phyloP scores from a whole-genome alignment of 2,888 invertebrate genomes.

The Sphecodes monilicornis region DNA sequence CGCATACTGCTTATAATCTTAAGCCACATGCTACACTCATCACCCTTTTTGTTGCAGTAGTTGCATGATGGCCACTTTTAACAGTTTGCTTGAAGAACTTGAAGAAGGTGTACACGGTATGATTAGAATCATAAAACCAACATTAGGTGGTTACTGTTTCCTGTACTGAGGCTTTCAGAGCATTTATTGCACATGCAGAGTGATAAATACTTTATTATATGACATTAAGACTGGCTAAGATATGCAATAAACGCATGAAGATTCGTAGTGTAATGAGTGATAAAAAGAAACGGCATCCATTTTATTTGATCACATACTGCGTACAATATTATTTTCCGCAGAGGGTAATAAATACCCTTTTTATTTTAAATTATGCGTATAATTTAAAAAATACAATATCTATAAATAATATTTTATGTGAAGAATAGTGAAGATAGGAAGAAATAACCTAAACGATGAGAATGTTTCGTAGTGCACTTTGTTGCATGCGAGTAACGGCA shows the following conservation, averaged over 20 bases:
- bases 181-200: background rate
- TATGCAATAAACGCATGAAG: background rate
- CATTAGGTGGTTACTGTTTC: background rate
- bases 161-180: background rate
- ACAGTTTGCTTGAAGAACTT: background rate
- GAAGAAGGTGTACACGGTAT: background rate
- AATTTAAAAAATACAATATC: background rate
- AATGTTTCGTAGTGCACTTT: background rate
- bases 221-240: background rate
- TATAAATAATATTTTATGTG: background rate
- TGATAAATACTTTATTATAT: background rate
- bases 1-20: background rate
- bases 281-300: background rate
- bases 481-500: background rate
- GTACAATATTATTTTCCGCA: background rate
- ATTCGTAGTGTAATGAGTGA: background rate
- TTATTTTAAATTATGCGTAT: background rate
- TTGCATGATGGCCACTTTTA: background rate
- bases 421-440: background rate
- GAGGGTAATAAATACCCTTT: background rate
- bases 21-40: background rate
- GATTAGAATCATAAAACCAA: background rate
- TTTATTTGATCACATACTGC: background rate
- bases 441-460: background rate
- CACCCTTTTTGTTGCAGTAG: background rate